Conservation (phyloP, 2,113 vertebrate genomes). For the Morphnarchus princeps region DNA sequence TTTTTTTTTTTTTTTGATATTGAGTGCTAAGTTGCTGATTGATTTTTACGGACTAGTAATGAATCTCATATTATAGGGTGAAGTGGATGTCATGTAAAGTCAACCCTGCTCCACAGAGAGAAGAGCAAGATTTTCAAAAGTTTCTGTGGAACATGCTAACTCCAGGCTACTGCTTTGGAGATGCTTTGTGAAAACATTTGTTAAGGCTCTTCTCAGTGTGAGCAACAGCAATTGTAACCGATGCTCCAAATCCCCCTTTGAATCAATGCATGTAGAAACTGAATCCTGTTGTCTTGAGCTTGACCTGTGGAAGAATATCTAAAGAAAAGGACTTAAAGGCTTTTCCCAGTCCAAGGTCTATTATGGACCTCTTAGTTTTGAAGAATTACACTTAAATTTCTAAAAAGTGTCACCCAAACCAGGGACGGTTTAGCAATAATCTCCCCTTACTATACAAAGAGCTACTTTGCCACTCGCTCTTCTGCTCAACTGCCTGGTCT, state of each 20-base stretch:
- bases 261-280: neutral
- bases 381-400: neutral
- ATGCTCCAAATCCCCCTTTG: neutral
- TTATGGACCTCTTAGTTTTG: neutral
- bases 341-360: neutral
- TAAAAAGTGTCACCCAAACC: neutral
- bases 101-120: neutral
- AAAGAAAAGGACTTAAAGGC: neutral
- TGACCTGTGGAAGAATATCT: neutral
- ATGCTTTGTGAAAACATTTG: neutral
- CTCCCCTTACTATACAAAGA: neutral
- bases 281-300: neutral
- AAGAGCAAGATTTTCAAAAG: neutral
- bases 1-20: neutral
- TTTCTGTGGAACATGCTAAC: neutral
- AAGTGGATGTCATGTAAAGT: neutral
- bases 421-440: neutral
- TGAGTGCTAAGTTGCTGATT: neutral
- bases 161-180: neutral
- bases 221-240: neutral
- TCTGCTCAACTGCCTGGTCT: neutral
- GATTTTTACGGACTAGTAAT: conserved; percentile 3
- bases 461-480: neutral
- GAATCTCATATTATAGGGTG: neutral
- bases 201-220: neutral